Base-by-base conservation (phyloP, 1,140 invertebrate genomes). In the Anastrepha ludens region DNA sequence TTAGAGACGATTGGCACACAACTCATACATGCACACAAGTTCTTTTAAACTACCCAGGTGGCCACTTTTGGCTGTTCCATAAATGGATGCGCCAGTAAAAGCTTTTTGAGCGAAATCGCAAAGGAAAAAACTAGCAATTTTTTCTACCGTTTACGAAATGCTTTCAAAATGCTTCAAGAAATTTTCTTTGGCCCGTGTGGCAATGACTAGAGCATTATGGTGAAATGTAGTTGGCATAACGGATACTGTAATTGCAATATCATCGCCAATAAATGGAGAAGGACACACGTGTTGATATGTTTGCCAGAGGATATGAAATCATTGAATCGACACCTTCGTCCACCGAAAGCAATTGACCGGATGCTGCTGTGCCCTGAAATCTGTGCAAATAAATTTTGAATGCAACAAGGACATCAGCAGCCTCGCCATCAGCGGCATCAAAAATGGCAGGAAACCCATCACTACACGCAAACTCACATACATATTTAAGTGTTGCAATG, bases 291-390 rank as follows among this genome's bases (percentile, higher is more conserved):
- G 67, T 74, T 74, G 67, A 74, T 74, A 47, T 74, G 67, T 74
- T 74, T 74, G 67, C 67, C 67, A 74, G 67, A 74, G 67, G 67
- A 47, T 74, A 74, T 74, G 67, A 74, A 74, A 74, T 74, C 47
- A 74, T 74, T 74, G 39, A 50, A 47, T 74, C 67, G 67, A 74
- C 67, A 74, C 67, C 67, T 74, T 74, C 67, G 67, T 47, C 41
- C 6, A 74, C 44, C 11, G 67, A 74, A 74, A 44, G 41, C 39
- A 74, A 74, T 74, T 74, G 67, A 44, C 41, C 41, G 39, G 39
- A 47, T 74, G 67, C 44, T 74, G 65, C 8, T 39, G 65, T 39
- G 65, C 65, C 67, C 8, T 74, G 13, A 74, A 74, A 74, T 74
- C 67, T 47, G 67, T 74, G 41, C 44, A 47, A 74, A 74, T 74